phyloP scores from a whole-genome alignment of 2,797 vertebrate genomes.

The Thaleichthys pacificus region DNA sequence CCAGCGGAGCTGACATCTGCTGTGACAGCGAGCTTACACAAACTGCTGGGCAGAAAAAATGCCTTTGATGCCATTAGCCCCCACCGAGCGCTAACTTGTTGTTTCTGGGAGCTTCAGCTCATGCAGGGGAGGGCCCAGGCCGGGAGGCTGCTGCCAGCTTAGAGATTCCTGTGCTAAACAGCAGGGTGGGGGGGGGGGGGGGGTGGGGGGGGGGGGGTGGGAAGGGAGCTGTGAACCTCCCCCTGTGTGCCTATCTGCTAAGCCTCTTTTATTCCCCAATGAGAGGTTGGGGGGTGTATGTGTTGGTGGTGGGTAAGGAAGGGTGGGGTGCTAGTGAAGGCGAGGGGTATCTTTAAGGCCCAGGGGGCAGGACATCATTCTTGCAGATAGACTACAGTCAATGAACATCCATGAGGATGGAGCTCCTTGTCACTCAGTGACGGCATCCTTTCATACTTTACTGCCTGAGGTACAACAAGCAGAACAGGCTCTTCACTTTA shows the following conservation, averaged over 20 bases:
- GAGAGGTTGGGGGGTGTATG: not conserved
- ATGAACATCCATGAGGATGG: no score
- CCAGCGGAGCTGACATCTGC: slow-evolving; percentile 68
- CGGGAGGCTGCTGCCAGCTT: slow-evolving; percentile 42
- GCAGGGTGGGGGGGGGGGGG: slow-evolving; percentile 43
- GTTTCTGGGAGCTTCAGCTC: slow-evolving; percentile 51
- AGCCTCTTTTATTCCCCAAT: slow-evolving; percentile 25
- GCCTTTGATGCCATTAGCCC: slow-evolving; percentile 70
- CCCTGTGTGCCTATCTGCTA: slow-evolving; percentile 20
- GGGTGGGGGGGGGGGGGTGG: slow-evolving; percentile 35
- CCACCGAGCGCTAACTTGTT: slow-evolving; percentile 45
- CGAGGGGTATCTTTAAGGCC: no score
- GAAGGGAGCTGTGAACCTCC: slow-evolving; percentile 37
- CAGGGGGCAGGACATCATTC: no score
- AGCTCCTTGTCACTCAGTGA: no score
- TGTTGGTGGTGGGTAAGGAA: not conserved
- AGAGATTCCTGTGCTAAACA: slow-evolving; percentile 56
- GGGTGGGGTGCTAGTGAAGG: no score
- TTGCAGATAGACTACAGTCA: no score
- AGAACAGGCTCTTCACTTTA: no score
- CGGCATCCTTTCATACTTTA: no score
- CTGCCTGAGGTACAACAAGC: no score
- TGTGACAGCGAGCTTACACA: slow-evolving; percentile 71
- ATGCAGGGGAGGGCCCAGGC: slow-evolving; percentile 16
- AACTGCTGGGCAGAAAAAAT: slow-evolving; percentile 70